Conservation (phyloP, 1,140 invertebrate species). For the Brachionus rotundiformis region DNA sequence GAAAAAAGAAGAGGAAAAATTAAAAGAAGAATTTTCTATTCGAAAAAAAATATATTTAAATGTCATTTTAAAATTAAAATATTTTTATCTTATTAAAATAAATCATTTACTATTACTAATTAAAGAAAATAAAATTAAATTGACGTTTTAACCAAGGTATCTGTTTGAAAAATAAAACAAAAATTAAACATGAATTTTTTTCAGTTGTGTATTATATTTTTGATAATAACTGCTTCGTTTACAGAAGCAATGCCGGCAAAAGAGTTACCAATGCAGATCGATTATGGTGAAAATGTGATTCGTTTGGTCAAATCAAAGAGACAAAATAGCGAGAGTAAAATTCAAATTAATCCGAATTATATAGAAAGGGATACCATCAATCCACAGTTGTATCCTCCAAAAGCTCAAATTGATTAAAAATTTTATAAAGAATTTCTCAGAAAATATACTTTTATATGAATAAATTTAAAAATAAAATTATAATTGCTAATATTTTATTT, state of each 20-base stretch:
- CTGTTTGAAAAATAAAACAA: neutral
- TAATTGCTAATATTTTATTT: no score
- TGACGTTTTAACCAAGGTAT: neutral
- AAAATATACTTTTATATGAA: neutral
- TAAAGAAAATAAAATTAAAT: neutral
- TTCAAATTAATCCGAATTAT: neutral
- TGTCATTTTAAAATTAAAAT: no score
- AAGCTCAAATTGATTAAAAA: neutral
- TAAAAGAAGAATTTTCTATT: no score
- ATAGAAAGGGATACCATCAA: neutral
- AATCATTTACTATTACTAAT: no score
- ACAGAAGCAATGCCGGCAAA: neutral
- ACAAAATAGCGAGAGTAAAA: neutral
- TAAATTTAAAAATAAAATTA: no score
- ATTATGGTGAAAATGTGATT: neutral
- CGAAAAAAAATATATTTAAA: no score
- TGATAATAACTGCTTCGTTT: neutral
- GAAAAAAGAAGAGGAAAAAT: no score
- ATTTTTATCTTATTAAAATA: no score
- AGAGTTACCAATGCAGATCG: neutral
- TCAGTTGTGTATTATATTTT: neutral
- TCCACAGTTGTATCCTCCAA: neutral
- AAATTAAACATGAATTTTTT: neutral
- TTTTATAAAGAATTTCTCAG: neutral
- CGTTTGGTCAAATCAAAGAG: neutral